Percentiles rank a stretch among this genome's conserved stretches.
These are phyloP conservation scores for Mamestra brassicae DNA, from an alignment of 2,888 invertebrate genomes.

Conservation along the genomic window DNA sequence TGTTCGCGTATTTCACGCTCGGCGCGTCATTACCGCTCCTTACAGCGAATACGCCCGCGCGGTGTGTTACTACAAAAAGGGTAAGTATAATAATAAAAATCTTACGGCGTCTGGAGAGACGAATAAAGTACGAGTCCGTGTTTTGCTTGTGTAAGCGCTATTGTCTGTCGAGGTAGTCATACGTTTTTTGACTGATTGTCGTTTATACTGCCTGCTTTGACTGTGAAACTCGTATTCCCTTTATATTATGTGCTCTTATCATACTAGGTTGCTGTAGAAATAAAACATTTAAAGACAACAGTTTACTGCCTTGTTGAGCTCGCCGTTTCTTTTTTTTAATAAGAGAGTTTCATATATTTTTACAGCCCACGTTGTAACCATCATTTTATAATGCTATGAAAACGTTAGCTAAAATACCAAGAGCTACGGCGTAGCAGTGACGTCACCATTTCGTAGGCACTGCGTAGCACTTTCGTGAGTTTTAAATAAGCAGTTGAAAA, in stretches of 20 bases:
- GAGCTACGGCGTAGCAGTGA: constrained; percentile 14
- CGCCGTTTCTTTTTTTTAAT: constrained; percentile 30
- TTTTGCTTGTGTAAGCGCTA: constrained; percentile 72
- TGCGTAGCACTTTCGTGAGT: constrained; percentile 12
- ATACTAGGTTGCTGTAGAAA: constrained; percentile 15
- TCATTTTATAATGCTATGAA: constrained; percentile 33
- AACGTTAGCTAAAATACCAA: constrained; percentile 22
- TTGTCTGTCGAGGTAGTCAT: constrained; percentile 65
- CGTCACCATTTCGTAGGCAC: constrained; percentile 29
- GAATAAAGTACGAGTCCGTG: constrained; percentile 78
- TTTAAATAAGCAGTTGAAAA: constrained; percentile 2
- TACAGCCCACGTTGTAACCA: constrained; percentile 16
- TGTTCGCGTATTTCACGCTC: constrained; percentile 89
- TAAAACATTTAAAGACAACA: constrained; percentile 41
- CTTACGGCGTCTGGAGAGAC: constrained; percentile 79
- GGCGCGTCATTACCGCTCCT: constrained; percentile 85
- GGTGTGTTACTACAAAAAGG: constrained; percentile 83
- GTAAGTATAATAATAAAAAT: constrained; percentile 88
- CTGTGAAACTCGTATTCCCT: constrained; percentile 37
- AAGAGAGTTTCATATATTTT: constrained; percentile 31
- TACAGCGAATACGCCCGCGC: constrained; percentile 77
- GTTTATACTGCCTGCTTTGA: constrained; percentile 53
- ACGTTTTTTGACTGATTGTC: constrained; percentile 60
- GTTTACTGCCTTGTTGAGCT: constrained; percentile 24
- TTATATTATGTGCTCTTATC: constrained; percentile 29